Percentiles rank a stretch among this genome's conserved stretches.
Evolutionary conservation across 2,797 vertebrate species (phyloP).

Genomic region (Euphonia xanthogaster): DNA sequence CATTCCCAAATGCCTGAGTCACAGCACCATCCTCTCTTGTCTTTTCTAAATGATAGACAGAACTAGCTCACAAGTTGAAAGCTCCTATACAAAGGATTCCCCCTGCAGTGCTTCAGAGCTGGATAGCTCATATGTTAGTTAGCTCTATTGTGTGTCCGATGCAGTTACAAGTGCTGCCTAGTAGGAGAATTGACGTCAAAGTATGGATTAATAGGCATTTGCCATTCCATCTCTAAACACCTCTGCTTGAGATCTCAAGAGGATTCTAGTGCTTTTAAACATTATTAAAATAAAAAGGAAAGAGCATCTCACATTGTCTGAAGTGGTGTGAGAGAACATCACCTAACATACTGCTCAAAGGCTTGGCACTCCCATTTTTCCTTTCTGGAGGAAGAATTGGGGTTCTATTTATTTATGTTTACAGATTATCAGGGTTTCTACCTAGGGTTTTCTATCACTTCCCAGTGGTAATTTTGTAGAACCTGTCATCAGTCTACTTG

Average conservation of each 20-base stretch:
- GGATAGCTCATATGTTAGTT: neutral
- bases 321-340: neutral
- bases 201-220: slow-evolving; percentile 33
- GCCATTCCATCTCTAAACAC: slow-evolving; percentile 15
- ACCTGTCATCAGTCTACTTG: neutral
- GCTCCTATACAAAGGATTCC: neutral
- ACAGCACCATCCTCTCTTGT: neutral
- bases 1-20: neutral
- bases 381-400: neutral
- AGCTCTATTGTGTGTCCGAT: slow-evolving; percentile 32
- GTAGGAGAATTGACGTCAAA: slow-evolving; percentile 45
- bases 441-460: neutral
- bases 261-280: slow-evolving; percentile 3
- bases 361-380: neutral
- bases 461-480: neutral
- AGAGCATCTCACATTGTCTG: neutral
- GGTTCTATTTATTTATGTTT: neutral
- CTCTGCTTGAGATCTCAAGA: slow-evolving; percentile 10
- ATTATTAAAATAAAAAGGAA: neutral
- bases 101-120: slow-evolving; percentile 14
- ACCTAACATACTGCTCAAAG: neutral
- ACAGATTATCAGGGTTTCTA: neutral
- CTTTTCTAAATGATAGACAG: slow-evolving; percentile 31
- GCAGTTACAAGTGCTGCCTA: slow-evolving; percentile 35
- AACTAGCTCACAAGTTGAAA: slow-evolving; percentile 29